Percentiles rank a stretch among this genome's conserved stretches.
Evolutionary conservation across 2,113 vertebrate genomes (phyloP).

Genomic region (Nesogale talazaci): DNA sequence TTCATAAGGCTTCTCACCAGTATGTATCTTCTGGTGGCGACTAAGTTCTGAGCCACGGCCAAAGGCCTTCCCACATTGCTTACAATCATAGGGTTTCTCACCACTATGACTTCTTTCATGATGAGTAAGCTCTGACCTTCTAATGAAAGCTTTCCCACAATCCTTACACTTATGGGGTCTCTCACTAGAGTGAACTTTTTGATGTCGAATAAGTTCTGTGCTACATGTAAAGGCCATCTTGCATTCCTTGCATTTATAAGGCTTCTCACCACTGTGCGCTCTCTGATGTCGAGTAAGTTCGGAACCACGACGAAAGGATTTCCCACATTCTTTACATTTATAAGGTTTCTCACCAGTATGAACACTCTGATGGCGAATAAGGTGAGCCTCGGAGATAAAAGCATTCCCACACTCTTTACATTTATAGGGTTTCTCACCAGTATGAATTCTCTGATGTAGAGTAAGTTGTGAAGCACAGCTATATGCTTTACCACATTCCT

Average conservation of each 20-base stretch:
- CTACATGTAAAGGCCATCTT: slow-evolving; percentile 78
- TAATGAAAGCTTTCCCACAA: slow-evolving; percentile 78
- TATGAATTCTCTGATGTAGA: slow-evolving; percentile 80
- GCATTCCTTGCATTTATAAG: slow-evolving; percentile 78
- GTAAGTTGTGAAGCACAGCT: slow-evolving; percentile 81
- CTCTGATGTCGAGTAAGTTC: slow-evolving; percentile 80
- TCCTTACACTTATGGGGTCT: slow-evolving; percentile 75
- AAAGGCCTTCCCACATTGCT: slow-evolving; percentile 73
- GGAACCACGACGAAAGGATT: slow-evolving; percentile 76
- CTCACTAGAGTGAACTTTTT: slow-evolving; percentile 78
- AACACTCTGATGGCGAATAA: slow-evolving; percentile 78
- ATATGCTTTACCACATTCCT: slow-evolving; percentile 82
- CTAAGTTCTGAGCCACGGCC: slow-evolving; percentile 70
- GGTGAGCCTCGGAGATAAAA: slow-evolving; percentile 77
- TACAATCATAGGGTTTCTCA: slow-evolving; percentile 75
- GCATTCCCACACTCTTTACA: slow-evolving; percentile 81
- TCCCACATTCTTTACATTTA: slow-evolving; percentile 79
- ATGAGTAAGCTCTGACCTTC: slow-evolving; percentile 72
- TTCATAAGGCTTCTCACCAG: slow-evolving; percentile 76
- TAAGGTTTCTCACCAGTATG: slow-evolving; percentile 81
- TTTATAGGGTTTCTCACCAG: slow-evolving; percentile 83
- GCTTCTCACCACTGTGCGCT: slow-evolving; percentile 72
- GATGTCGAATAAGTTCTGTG: slow-evolving; percentile 77
- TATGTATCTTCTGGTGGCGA: slow-evolving; percentile 79
- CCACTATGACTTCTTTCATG: slow-evolving; percentile 75